Percentiles rank a stretch among this genome's conserved stretches.
Conservation (phyloP, 1,140 invertebrate genomes). For the Aphelinus certus region DNA sequence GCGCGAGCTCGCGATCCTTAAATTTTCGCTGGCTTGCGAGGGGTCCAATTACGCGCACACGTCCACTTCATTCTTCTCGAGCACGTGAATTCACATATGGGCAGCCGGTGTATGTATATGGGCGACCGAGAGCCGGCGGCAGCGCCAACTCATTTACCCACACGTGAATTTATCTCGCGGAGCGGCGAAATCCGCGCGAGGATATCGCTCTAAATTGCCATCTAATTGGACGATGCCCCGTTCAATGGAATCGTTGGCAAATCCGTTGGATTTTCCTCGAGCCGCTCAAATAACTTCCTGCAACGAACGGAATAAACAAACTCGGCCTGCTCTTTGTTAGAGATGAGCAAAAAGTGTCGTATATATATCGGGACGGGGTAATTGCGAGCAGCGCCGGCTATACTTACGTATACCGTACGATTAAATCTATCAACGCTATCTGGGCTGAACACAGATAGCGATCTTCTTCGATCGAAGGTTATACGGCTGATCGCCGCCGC, state of each 20-base stretch:
- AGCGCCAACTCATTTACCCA: neutral
- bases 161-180: conserved; percentile 15
- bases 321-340: conserved; percentile 14
- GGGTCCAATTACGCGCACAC: too few species aligned
- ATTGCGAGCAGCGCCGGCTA: neutral
- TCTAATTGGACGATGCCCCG: conserved; percentile 28
- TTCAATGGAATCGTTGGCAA: conserved; percentile 36
- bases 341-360: conserved; percentile 25
- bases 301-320: conserved; percentile 33
- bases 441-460: conserved; percentile 9
- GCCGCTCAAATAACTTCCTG: conserved; percentile 25
- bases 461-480: conserved; percentile 21
- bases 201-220: conserved; percentile 26
- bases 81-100: neutral
- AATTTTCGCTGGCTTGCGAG: neutral
- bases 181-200: neutral
- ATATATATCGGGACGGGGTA: neutral
- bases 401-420: neutral
- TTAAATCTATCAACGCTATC: conserved; percentile 30
- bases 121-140: too few species aligned
- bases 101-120: neutral
- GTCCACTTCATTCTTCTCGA: neutral
- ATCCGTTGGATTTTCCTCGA: neutral
- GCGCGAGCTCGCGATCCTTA: neutral
- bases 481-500: neutral